A percentile compares a stretch with the other conserved stretches of the same genome.
These are phyloP conservation scores for Pelobates cultripes DNA, from an alignment of 2,797 vertebrate genomes.

Conservation along the genomic window DNA sequence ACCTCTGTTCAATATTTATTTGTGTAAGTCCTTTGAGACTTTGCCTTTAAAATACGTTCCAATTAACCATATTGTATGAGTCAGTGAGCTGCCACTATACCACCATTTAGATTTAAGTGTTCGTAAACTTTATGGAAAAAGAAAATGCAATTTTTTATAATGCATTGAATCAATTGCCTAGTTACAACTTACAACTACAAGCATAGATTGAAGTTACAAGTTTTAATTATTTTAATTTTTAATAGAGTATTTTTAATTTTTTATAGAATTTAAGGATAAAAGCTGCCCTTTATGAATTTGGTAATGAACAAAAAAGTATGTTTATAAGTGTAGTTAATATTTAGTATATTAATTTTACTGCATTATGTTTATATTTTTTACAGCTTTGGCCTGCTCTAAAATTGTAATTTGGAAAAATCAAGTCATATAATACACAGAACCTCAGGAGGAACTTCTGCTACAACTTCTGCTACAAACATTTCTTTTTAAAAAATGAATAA, in stretches of 20 bases:
- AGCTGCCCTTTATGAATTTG: slow-evolving; percentile 17
- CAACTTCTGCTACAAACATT: too few species aligned
- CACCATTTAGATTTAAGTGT: slow-evolving; percentile 37
- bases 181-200: slow-evolving; percentile 15
- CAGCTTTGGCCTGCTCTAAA: too few species aligned
- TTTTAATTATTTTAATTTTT: slow-evolving; percentile 22
- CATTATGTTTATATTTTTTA: background rate
- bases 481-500: too few species aligned
- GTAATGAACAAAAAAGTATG: slow-evolving; percentile 15
- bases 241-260: slow-evolving; percentile 6
- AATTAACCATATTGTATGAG: slow-evolving; percentile 49
- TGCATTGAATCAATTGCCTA: slow-evolving; percentile 31
- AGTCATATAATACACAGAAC: too few species aligned
- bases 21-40: slow-evolving; percentile 44
- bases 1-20: slow-evolving; percentile 47
- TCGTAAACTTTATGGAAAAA: slow-evolving; percentile 45
- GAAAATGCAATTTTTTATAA: slow-evolving; percentile 44
- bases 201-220: slow-evolving; percentile 7
- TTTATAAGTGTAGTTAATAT: slow-evolving; percentile 18
- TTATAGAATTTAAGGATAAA: slow-evolving; percentile 22
- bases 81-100: slow-evolving; percentile 21
- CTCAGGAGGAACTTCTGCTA: too few species aligned
- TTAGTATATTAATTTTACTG: background rate
- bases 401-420: too few species aligned
- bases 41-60: slow-evolving; percentile 46